Conservation (phyloP, 2,888 invertebrate species). For the Nesidiocoris tenuis region DNA sequence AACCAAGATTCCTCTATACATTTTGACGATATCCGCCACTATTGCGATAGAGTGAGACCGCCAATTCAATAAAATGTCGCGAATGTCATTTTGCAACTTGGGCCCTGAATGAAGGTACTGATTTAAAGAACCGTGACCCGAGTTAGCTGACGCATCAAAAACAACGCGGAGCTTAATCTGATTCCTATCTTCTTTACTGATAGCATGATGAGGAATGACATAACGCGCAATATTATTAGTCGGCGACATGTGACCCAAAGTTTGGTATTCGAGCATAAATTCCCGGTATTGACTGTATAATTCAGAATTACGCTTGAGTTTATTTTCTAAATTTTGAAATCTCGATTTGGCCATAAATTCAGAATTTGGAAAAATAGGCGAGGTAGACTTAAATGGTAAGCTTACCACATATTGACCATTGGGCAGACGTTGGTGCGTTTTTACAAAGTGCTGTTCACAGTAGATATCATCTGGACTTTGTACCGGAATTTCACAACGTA, state of each 20-base stretch:
- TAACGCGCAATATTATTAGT: not conserved
- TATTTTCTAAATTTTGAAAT: not conserved
- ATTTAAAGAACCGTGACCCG: not conserved
- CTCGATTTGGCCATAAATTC: not conserved
- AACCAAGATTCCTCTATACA: conserved; percentile 2
- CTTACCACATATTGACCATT: not conserved
- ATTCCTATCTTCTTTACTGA: not conserved
- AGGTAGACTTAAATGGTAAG: not conserved
- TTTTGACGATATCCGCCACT: conserved; percentile 10
- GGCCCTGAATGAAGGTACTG: not conserved
- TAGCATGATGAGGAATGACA: conserved; percentile 1
- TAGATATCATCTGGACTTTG: not conserved
- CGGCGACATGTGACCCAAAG: not conserved
- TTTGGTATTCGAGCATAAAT: conserved; percentile 4
- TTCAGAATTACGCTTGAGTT: not conserved
- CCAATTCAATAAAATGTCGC: not conserved
- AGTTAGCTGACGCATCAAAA: not conserved
- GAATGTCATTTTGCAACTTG: not conserved
- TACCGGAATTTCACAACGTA: not conserved
- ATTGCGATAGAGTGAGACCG: not conserved
- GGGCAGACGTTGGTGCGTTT: not conserved
- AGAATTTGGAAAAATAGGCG: not conserved
- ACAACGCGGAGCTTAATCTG: not conserved
- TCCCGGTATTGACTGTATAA: not conserved
- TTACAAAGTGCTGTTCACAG: conserved; percentile 1